Evolutionary conservation across 2,113 vertebrate genomes (phyloP).

Genomic region (Urocitellus parryii): DNA sequence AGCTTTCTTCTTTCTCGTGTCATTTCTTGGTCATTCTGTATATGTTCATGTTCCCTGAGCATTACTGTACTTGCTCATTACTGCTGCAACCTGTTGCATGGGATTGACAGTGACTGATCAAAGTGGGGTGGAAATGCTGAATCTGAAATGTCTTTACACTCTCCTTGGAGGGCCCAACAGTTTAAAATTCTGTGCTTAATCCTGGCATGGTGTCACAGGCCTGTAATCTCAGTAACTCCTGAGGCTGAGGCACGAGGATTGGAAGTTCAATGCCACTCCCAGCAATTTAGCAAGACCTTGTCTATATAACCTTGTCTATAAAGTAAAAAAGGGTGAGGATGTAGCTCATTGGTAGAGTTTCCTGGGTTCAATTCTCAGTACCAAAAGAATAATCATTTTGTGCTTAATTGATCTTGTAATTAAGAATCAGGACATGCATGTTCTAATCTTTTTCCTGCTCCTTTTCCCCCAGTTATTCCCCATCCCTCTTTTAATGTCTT

Average conservation of each 20-base stretch:
- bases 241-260: no score
- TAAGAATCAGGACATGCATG: background rate
- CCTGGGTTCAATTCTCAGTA: no score
- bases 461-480: no score
- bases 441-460: background rate
- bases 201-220: no score
- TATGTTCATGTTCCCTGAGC: no score
- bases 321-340: no score
- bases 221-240: no score
- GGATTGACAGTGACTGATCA: background rate
- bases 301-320: no score
- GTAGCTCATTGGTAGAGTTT: no score
- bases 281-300: no score
- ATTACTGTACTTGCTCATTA: background rate
- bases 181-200: background rate
- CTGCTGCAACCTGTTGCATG: background rate
- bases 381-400: no score
- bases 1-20: background rate
- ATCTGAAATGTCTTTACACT: background rate
- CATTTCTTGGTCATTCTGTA: background rate
- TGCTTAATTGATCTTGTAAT: background rate
- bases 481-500: background rate
- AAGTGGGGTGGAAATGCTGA: background rate
- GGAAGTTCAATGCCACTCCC: no score
- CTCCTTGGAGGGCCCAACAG: background rate